phyloP scores from a whole-genome alignment of 2,888 invertebrate genomes.

The Leucozona laternaria region DNA sequence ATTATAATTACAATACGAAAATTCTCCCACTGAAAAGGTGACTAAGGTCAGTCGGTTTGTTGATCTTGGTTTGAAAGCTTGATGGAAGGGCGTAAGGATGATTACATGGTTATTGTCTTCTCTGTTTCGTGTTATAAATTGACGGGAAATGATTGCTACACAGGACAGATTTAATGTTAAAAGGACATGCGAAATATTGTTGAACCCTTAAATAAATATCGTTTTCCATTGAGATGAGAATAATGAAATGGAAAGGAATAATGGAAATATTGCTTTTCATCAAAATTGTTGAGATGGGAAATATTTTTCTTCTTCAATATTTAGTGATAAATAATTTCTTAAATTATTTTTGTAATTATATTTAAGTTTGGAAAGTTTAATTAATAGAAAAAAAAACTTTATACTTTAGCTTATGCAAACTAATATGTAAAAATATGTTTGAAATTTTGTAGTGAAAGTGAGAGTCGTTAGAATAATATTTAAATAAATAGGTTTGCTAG shows the following conservation, averaged over 20 bases:
- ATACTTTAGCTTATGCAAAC: too few relatives aligned
- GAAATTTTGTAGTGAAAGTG: too few relatives aligned
- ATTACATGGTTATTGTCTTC: not conserved
- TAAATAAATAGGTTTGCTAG: too few relatives aligned
- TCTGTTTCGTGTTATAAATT: conserved; percentile 14
- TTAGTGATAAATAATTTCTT: not conserved
- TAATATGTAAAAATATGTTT: too few relatives aligned
- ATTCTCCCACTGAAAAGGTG: not conserved
- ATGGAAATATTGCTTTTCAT: not conserved
- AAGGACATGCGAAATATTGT: conserved; percentile 15
- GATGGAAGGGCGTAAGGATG: conserved; percentile 1
- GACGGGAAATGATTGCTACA: not conserved
- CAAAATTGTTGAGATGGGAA: not conserved
- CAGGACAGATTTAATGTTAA: conserved; percentile 3
- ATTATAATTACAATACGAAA: not conserved
- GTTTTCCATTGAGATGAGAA: not conserved
- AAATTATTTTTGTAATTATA: not conserved
- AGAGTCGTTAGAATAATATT: too few relatives aligned
- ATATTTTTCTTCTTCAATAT: not conserved
- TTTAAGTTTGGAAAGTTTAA: too few relatives aligned
- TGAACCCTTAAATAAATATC: not conserved
- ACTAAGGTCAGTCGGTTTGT: not conserved
- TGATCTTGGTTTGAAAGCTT: not conserved
- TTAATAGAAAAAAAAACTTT: too few relatives aligned
- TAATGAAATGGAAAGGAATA: too few relatives aligned